Evolutionary conservation across 2,113 vertebrate genomes (phyloP).

Genomic region (Choloepus hoffmanni): DNA sequence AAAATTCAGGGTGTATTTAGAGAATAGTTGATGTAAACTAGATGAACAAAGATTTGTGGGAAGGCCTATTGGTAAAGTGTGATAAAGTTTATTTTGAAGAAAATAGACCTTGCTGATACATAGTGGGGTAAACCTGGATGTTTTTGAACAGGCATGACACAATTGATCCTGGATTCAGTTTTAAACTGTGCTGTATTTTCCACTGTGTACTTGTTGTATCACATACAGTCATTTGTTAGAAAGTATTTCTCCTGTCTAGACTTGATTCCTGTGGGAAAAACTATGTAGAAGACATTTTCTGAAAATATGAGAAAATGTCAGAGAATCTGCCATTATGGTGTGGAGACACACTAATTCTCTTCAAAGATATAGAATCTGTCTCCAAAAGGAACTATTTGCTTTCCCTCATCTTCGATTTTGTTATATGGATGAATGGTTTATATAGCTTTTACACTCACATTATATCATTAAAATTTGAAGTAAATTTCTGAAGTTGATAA

Average conservation of each 20-base stretch:
- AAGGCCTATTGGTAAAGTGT: background rate
- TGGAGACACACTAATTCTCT: background rate
- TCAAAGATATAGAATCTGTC: background rate
- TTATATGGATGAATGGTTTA: background rate
- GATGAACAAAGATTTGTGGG: background rate
- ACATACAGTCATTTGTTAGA: background rate
- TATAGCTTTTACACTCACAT: background rate
- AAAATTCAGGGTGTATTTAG: constrained; percentile 15
- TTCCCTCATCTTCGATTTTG: background rate
- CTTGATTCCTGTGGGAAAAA: background rate
- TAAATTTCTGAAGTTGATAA: background rate
- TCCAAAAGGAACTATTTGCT: background rate
- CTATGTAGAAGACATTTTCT: background rate
- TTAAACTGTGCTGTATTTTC: background rate
- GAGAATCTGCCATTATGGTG: background rate
- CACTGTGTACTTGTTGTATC: background rate
- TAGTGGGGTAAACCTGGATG: background rate
- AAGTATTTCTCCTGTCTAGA: background rate
- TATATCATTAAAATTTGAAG: background rate
- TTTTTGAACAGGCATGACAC: background rate
- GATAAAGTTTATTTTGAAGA: background rate
- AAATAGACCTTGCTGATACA: background rate
- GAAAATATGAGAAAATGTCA: background rate
- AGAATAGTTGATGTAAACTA: background rate
- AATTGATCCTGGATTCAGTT: background rate